Evolutionary conservation across 2,797 vertebrate genomes (phyloP).

Genomic region (Cottoperca gobio): DNA sequence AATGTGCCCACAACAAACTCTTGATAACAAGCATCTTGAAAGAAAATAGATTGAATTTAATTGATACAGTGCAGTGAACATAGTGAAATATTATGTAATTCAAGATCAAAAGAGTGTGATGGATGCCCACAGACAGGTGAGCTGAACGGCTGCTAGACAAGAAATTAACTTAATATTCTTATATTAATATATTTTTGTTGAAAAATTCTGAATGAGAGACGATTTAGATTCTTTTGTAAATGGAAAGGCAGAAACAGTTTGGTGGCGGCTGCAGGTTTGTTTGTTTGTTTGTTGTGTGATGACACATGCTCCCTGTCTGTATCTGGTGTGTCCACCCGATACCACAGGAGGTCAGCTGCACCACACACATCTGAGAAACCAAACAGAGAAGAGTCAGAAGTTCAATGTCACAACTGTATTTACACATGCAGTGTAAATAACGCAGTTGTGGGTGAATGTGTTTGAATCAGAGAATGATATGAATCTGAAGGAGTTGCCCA

Average conservation of each 20-base stretch:
- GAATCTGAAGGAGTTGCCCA: conserved; percentile 49
- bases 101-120: not conserved
- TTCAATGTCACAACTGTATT: not conserved
- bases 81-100: not conserved
- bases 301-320: conserved; percentile 58
- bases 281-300: not conserved
- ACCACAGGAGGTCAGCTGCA: conserved; percentile 6
- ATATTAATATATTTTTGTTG: not conserved
- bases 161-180: not conserved
- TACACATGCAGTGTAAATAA: conserved; percentile 1
- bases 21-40: not conserved
- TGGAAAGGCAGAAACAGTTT: not conserved
- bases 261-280: not conserved
- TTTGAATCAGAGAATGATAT: conserved; percentile 55
- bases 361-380: conserved; percentile 4
- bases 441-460: conserved; percentile 26
- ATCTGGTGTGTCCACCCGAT: conserved; percentile 25
- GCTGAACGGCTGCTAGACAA: not conserved
- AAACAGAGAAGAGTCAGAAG: conserved; percentile 6
- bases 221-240: not conserved
- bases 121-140: not conserved
- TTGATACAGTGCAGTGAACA: not conserved
- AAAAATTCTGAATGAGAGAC: not conserved
- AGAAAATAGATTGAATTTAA: not conserved
- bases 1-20: not conserved